These are phyloP conservation scores for Dasypolia templi DNA, from an alignment of 2,888 invertebrate species.

Conservation along the genomic window DNA sequence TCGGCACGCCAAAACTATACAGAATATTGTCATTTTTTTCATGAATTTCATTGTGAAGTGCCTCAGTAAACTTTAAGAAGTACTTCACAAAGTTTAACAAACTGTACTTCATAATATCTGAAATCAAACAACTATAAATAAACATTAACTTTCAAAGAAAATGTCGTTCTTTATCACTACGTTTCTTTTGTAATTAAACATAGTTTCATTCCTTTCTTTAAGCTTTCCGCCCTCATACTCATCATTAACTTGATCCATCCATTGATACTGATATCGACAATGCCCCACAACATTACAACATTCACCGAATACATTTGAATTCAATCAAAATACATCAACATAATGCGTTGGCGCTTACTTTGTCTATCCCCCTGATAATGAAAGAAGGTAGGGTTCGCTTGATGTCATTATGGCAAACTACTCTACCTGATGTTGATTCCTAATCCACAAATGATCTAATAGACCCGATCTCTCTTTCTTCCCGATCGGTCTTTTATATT, in stretches of 20 bases:
- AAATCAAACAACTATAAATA: slow-evolving; percentile 7
- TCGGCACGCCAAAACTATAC: not conserved
- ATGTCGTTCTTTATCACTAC: no score
- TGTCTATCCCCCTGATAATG: not conserved
- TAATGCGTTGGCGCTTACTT: not conserved
- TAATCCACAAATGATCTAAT: not conserved
- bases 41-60: not conserved
- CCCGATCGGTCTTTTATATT: not conserved
- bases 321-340: slow-evolving; percentile 25
- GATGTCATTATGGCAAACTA: not conserved
- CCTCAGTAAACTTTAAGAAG: not conserved
- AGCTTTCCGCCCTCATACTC: not conserved
- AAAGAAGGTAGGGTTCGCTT: not conserved
- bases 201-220: not conserved
- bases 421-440: not conserved
- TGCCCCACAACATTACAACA: not conserved
- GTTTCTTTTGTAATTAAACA: not conserved
- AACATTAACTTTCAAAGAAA: no score
- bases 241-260: not conserved
- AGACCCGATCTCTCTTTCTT: no score
- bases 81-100: slow-evolving; percentile 19
- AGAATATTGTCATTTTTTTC: not conserved
- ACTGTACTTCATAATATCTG: slow-evolving; percentile 5
- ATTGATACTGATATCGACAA: not conserved
- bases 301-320: slow-evolving; percentile 33